phyloP scores from a whole-genome alignment of 64 coral and sea anemone genomes.

The Stichodactyla helianthus region DNA sequence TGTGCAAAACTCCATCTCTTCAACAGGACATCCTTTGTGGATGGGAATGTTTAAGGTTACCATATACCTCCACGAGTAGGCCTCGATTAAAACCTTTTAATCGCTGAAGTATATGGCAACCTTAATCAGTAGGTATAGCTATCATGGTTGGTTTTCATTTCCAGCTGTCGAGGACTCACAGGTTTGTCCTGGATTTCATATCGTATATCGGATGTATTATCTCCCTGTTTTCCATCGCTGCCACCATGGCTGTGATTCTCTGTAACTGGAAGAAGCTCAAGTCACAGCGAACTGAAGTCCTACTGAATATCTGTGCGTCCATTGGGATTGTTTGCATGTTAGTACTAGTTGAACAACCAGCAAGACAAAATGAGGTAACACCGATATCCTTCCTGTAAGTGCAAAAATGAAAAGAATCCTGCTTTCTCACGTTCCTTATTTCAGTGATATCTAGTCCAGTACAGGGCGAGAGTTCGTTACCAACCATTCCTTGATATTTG shows the following conservation, averaged over 20 bases:
- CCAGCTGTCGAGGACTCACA: background rate
- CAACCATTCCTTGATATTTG: too few relatives aligned
- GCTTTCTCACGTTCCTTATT: too few relatives aligned
- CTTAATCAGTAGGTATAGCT: background rate
- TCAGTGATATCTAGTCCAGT: too few relatives aligned
- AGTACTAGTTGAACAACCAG: conserved; percentile 31
- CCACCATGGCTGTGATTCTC: conserved; percentile 29
- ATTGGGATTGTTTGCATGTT: conserved; percentile 35
- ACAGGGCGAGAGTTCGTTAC: too few relatives aligned
- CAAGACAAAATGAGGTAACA: conserved; percentile 38
- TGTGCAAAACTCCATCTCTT: too few relatives aligned
- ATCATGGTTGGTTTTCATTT: background rate
- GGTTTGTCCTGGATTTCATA: conserved; percentile 38
- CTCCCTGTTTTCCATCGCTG: conserved; percentile 36
- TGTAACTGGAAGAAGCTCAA: conserved; percentile 39
- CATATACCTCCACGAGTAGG: too few relatives aligned
- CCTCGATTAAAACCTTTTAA: too few relatives aligned
- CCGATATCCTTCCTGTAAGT: background rate
- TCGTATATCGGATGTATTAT: conserved; percentile 53
- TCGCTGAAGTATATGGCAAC: too few relatives aligned
- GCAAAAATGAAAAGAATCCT: too few relatives aligned
- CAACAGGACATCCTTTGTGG: too few relatives aligned
- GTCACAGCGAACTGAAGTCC: conserved; percentile 39
- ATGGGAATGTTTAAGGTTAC: too few relatives aligned
- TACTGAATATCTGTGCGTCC: conserved; percentile 41